Evolutionary conservation across 2,888 invertebrate genomes (phyloP), one percentile per base, ranked within the genome.

Genomic region (Loripinus fragilis): DNA sequence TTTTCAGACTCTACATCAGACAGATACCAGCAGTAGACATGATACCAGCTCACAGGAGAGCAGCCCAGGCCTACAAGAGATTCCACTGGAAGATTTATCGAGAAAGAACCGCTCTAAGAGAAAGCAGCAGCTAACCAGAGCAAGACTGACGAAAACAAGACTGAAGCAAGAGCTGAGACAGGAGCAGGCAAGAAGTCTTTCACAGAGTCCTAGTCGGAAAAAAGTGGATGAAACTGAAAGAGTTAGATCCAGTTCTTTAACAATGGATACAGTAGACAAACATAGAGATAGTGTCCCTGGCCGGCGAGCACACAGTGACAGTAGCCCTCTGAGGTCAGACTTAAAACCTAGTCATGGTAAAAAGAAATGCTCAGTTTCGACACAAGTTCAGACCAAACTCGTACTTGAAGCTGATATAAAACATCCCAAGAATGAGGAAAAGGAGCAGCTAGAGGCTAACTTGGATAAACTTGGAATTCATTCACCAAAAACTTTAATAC

Each of bases 51-150:
- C 86, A n/a, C 85, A 84, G 17, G 86, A 87, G 20, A 68, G 71
- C 12, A 80, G 71, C 28, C 80, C 87, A 20, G 80, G 81, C 20
- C 69, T 85, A 10, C 91, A 92, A 71, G 93, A 93, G 74, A 93
- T 93, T 55, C 93, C 93, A 1, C 82, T 93, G 69, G 93, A 93
- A 79, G 93, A 93, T 76, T 76, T 93, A 75, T 93, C 93, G 10
- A 78, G 75, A 55, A 89, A 87, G 67, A 79, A 79, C 17, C 87
- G 88, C 50, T 78, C 76, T 33, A 77, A 78, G 30, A 78, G 70
- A 64, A 81, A 81, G 71, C 74, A 80, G 35, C 74, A 80, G 35
- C 83, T 78, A 35, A 74, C 79, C 1, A 41, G 80, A 50, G 78
- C 80, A 7, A 70, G 74, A 20, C 71, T 78, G 8, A 74, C 78